Evolutionary conservation across 2,797 vertebrate genomes (phyloP), one percentile per base, ranked within the genome.

Genomic region (Etheostoma perlongum): DNA sequence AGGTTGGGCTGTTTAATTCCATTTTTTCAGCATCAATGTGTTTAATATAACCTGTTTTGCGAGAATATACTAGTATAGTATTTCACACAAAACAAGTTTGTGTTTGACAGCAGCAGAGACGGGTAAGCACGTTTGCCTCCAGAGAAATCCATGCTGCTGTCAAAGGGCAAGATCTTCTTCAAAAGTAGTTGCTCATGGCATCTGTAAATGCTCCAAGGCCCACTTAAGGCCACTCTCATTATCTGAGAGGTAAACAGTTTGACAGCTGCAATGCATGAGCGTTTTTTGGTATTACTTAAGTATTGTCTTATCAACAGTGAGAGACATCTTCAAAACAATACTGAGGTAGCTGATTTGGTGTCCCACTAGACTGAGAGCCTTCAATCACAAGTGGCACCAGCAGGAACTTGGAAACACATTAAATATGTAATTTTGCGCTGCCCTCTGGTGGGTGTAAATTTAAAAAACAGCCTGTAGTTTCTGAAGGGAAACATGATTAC

Each of bases 371-470:
- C 6, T 11, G 15, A 59, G 49, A 7, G 8, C 10, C 5, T 2
- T 63, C 1, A 27, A 12, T 54, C 40, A 69, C 0, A 63, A 40
- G 4, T 27, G 47, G 64, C 25, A 46, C 1, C 46, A 8, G 23
- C 1, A 10, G 33, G 11, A 51, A 63, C 18, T 15, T 47, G 15
- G 16, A 51, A 12, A 55, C 19, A 54, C 6, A 53, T 21, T 47
- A 40, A 44, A 68, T 15, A 0, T 60, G 2, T 46, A 30, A 33
- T 40, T 2, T 27, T 73, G 21, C 89, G 85, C 78, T 87, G 87
- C 91, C 85, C 69, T 68, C 92, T 93, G 75, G 79, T 91, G 92
- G 89, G 65, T 6, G 27, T 46, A 48, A 4, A 57, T 18, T 46
- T 58, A 19, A 25, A 40, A 44, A 27, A 36, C 40, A 72, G 44